Base-by-base conservation (phyloP, 2,888 invertebrate genomes). In the Brenthis daphne region DNA sequence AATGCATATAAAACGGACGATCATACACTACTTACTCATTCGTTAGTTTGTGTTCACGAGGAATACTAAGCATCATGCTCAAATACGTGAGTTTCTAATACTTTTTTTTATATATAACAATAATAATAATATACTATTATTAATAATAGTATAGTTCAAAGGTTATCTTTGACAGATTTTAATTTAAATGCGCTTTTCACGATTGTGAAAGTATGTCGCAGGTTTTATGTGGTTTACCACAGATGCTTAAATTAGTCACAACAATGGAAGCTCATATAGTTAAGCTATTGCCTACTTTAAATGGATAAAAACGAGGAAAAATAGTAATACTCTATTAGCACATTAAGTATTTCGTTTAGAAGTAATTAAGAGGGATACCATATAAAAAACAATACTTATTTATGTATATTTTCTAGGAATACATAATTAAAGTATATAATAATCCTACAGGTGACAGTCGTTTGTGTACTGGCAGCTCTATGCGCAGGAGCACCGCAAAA, bases 1-100 rank as follows among this genome's bases (percentile, higher is more conserved):
- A 84, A 85, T 86, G 86, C 84, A 88, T 92, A 92, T 90, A 92
- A 88, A 89, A 89, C 84, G 90, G 83, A 85, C 86, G 85, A 82
- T 79, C 84, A 75, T 81, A 84, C 86, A 87, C 79, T 84, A 86
- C 81, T 84, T 86, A 90, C 85, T 90, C 92, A 92, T 90, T 92
- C 92, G 90, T 89, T 88, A 88, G 85, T 86, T 86, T 88, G 89
- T 88, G 87, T 88, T 88, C 90, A 84, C 84, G 82, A 86, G 85
- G 90, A 87, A 86, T 82, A 88, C 87, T 82, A 80, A 90, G 82
- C 89, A 90, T 77, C 86, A 92, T 92, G 92, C 82, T 91, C 76
- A 92, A 90, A 92, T 91, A 91, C 90, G 92, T 92, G 86, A 92
- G 92, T 92, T 73, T 72, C 68, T 71, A 74, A 70, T 76, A 74